A percentile compares a stretch with the other conserved stretches of the same genome.
These are phyloP conservation scores for Drosophila melanica DNA, from an alignment of 1,140 invertebrate species.

Conservation along the genomic window DNA sequence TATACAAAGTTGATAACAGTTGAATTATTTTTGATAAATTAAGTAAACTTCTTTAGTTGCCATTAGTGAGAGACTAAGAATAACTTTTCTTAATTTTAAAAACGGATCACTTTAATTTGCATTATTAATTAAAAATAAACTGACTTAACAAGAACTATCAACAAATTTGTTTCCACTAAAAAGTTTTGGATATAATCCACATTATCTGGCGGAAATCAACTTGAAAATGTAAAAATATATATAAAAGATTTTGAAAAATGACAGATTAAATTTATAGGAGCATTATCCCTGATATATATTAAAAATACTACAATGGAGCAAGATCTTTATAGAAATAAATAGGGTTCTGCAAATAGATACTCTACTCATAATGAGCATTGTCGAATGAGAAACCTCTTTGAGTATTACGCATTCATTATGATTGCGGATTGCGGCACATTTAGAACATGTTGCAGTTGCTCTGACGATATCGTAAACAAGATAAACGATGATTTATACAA, in stretches of 20 bases:
- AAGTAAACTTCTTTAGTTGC: not conserved
- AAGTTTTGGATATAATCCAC: too few species aligned
- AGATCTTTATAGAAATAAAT: not conserved
- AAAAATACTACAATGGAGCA: not conserved
- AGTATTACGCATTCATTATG: slow-evolving; percentile 10
- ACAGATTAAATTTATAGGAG: too few species aligned
- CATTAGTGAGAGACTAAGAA: too few species aligned
- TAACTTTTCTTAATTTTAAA: too few species aligned
- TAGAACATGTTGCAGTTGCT: slow-evolving; percentile 43
- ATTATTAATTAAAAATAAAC: too few species aligned
- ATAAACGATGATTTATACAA: slow-evolving; percentile 37
- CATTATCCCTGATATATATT: too few species aligned
- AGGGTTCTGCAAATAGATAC: not conserved
- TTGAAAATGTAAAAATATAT: too few species aligned
- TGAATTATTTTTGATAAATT: not conserved
- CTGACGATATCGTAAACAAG: slow-evolving; percentile 24
- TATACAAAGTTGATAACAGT: not conserved
- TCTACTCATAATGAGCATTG: not conserved
- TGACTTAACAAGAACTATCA: too few species aligned
- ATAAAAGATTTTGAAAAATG: too few species aligned
- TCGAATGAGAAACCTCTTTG: not conserved
- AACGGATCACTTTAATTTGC: too few species aligned
- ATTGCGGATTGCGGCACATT: slow-evolving; percentile 42
- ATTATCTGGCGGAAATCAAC: too few species aligned
- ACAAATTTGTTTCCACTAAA: too few species aligned